Conservation (phyloP, 92 coral and sea anemone species). For the Epizoanthus scotinus region DNA sequence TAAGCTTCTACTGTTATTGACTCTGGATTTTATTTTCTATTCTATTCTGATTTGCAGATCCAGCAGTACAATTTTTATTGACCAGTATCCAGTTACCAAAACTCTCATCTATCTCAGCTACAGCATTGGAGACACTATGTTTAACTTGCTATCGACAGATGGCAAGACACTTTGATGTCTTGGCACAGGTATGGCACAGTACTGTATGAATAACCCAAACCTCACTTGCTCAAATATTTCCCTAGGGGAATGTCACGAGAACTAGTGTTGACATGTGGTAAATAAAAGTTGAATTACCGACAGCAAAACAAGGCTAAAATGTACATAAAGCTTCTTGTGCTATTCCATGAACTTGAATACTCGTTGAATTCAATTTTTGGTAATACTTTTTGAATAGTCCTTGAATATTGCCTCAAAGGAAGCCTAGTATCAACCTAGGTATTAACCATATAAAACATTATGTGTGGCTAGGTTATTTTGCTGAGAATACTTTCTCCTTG, state of each 20-base stretch:
- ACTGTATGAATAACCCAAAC: not conserved
- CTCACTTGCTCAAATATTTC: not conserved
- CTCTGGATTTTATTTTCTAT: not conserved
- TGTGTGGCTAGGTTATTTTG: too few relatives aligned
- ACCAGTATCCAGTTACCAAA: conserved; percentile 67
- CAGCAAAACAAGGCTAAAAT: too few relatives aligned
- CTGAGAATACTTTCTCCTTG: too few relatives aligned
- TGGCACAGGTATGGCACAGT: conserved; percentile 72
- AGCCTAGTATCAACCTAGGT: too few relatives aligned
- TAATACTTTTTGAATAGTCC: too few relatives aligned
- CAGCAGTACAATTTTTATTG: conserved; percentile 72
- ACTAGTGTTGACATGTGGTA: not conserved
- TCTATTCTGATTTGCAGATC: conserved; percentile 57
- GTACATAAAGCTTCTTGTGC: too few relatives aligned
- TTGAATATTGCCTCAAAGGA: too few relatives aligned
- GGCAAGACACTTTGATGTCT: conserved; percentile 88
- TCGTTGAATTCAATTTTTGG: too few relatives aligned
- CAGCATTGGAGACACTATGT: conserved; percentile 85
- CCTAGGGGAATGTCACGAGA: not conserved
- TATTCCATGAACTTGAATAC: too few relatives aligned
- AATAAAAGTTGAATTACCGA: too few relatives aligned
- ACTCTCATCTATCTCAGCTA: conserved; percentile 82
- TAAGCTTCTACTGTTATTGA: not conserved
- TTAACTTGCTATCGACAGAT: conserved; percentile 76
- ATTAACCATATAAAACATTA: too few relatives aligned